Evolutionary conservation across 30 jellyfish, hydroid and myxozoan species (phyloP).

Genomic region (Aurelia aurita): DNA sequence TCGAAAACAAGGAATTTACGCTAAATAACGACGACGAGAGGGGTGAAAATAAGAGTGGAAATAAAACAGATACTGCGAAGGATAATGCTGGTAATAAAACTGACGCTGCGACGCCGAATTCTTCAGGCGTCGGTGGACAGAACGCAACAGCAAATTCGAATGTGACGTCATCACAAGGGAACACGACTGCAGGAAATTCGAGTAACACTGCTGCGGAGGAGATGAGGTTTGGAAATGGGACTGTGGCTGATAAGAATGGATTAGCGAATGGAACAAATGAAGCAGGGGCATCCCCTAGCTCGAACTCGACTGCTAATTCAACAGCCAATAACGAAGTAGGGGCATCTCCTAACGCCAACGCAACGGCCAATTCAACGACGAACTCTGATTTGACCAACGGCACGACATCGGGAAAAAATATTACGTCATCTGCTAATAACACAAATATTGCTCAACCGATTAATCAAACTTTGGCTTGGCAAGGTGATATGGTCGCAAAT

Average conservation of each 20-base stretch:
- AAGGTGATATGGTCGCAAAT: slow-evolving; percentile 48
- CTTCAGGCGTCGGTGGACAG: slow-evolving; percentile 18
- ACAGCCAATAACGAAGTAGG: slow-evolving; percentile 26
- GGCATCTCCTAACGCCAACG: not conserved
- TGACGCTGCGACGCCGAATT: slow-evolving; percentile 59
- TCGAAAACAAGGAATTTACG: slow-evolving; percentile 72
- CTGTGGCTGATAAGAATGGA: slow-evolving; percentile 9
- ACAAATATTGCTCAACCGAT: slow-evolving; percentile 30
- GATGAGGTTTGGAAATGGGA: slow-evolving; percentile 3
- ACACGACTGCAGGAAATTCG: not conserved
- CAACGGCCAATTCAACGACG: not conserved
- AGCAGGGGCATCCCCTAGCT: not conserved
- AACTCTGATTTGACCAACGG: not conserved
- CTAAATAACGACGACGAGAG: slow-evolving; percentile 70
- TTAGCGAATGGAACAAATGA: slow-evolving; percentile 26
- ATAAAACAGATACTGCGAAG: not conserved
- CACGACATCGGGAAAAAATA: slow-evolving; percentile 3
- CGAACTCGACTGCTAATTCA: not conserved
- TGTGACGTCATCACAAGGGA: not conserved
- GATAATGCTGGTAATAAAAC: slow-evolving; percentile 21
- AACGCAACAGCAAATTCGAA: slow-evolving; percentile 16
- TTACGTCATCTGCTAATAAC: slow-evolving; percentile 11
- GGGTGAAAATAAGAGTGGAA: not conserved
- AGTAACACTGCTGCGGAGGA: not conserved
- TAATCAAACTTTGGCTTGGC: slow-evolving; percentile 69